Evolutionary conservation across 2,797 vertebrate genomes (phyloP).

Genomic region (Coluber constrictor): DNA sequence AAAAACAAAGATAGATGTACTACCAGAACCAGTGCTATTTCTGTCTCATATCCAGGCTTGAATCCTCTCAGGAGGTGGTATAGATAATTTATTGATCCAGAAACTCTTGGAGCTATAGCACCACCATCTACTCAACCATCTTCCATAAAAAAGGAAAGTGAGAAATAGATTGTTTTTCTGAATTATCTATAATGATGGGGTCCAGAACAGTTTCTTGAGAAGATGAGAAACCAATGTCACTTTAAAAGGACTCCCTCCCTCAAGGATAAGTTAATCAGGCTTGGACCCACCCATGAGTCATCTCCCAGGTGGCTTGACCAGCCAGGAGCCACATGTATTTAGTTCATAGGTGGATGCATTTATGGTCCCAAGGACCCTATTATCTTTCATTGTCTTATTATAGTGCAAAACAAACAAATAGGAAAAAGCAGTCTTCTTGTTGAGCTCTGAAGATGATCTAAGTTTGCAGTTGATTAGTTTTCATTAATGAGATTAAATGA

Average conservation of each 20-base stretch:
- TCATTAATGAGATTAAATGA: constrained; percentile 60
- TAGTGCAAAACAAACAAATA: constrained; percentile 16
- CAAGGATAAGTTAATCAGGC: neutral
- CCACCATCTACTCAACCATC: neutral
- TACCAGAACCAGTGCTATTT: neutral
- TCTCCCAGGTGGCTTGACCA: neutral
- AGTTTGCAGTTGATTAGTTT: constrained; percentile 53
- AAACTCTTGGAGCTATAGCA: neutral
- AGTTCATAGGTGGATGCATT: neutral
- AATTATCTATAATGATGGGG: neutral
- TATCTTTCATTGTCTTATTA: neutral
- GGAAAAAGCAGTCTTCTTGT: neutral
- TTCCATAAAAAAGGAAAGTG: neutral
- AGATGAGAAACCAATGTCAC: neutral
- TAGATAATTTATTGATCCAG: neutral
- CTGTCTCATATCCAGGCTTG: neutral
- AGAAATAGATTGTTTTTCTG: neutral
- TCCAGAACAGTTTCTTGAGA: neutral
- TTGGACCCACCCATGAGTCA: neutral
- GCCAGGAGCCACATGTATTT: neutral
- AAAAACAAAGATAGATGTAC: neutral
- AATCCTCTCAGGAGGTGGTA: neutral
- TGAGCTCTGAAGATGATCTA: constrained; percentile 27
- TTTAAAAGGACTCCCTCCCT: neutral
- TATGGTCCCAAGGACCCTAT: neutral